phyloP scores from a whole-genome alignment of 2,888 invertebrate genomes.

The Phasia obesa region DNA sequence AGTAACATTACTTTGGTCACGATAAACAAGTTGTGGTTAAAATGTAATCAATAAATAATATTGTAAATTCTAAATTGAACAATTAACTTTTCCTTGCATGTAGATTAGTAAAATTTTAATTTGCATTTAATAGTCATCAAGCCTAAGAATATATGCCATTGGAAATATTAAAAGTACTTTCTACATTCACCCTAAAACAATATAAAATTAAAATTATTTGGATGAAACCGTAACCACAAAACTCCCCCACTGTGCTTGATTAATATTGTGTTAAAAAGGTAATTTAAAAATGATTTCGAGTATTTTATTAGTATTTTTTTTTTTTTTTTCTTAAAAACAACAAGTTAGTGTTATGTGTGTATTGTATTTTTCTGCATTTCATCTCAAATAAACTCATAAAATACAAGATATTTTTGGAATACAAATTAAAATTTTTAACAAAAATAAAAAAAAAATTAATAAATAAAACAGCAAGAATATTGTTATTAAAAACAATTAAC shows the following conservation, averaged over 20 bases:
- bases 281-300: constrained; percentile 26
- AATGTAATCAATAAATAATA: too few species aligned
- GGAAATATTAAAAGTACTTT: too few species aligned
- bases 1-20: too few species aligned
- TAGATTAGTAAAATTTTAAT: too few species aligned
- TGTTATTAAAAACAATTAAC: constrained; percentile 75
- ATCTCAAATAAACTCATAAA: constrained; percentile 32
- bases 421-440: constrained; percentile 26
- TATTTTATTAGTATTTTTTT: constrained; percentile 36
- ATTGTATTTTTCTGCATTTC: constrained; percentile 8
- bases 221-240: neutral
- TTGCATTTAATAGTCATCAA: too few species aligned
- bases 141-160: too few species aligned
- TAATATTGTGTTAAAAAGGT: constrained; percentile 32
- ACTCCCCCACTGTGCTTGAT: neutral
- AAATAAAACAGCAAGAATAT: constrained; percentile 13
- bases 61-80: too few species aligned
- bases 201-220: neutral
- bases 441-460: too few species aligned
- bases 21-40: too few species aligned
- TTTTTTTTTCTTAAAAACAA: neutral
- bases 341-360: neutral
- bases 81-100: too few species aligned
- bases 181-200: too few species aligned
- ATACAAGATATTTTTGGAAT: constrained; percentile 40